Evolutionary conservation across 2,888 invertebrate species (phyloP).

Genomic region (Eugnorisma glareosa): DNA sequence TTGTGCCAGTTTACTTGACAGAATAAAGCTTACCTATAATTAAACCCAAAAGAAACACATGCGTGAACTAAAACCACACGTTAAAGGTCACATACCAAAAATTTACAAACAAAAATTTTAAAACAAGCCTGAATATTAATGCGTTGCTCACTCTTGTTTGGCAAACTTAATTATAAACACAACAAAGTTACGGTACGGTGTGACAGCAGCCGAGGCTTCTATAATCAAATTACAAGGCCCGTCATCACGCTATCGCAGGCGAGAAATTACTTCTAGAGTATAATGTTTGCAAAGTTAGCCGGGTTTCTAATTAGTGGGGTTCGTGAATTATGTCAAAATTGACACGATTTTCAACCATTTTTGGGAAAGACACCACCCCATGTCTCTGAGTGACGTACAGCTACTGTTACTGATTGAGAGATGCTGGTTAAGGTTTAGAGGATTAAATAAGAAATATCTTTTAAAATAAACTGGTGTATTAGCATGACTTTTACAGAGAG

Average conservation of each 20-base stretch:
- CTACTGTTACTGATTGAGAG: too few species aligned
- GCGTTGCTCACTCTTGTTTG: conserved; percentile 47
- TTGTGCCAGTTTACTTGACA: neutral
- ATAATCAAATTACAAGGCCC: conserved; percentile 70
- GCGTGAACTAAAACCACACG: neutral
- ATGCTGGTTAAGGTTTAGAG: too few species aligned
- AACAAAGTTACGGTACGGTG: conserved; percentile 62
- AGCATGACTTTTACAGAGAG: too few species aligned
- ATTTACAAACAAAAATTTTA: conserved; percentile 16
- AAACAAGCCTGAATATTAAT: conserved; percentile 54
- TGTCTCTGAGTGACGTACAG: neutral
- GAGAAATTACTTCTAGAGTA: conserved; percentile 69
- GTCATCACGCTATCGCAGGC: conserved; percentile 67
- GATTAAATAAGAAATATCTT: too few species aligned
- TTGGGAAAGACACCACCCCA: too few species aligned
- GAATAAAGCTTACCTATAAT: neutral
- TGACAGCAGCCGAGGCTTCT: conserved; percentile 55
- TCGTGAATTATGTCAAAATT: conserved; percentile 72
- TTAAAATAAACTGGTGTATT: too few species aligned
- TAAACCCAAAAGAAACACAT: neutral
- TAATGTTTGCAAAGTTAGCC: conserved; percentile 76
- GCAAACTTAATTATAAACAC: conserved; percentile 54
- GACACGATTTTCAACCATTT: conserved; percentile 63
- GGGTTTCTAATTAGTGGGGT: conserved; percentile 71
- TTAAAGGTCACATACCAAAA: conserved; percentile 22